Base-by-base conservation (phyloP, 2,113 vertebrate species). In the Pelusios castaneus region DNA sequence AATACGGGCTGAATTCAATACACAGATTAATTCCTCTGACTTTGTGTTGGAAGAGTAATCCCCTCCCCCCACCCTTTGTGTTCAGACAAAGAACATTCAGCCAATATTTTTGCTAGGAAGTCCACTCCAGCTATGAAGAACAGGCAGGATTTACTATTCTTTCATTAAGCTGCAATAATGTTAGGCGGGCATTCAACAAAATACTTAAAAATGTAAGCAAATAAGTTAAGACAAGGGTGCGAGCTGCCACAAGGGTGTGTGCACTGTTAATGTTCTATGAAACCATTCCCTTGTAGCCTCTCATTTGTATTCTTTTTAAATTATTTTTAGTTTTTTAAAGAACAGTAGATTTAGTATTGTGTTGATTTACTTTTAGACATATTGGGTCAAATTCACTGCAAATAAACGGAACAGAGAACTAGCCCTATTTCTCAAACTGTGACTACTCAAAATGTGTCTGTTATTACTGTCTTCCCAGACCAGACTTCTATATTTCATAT, bases 41-140 rank as follows among this genome's bases (percentile, higher is more conserved):
- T 45, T 29, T 76, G 51, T 3, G 85, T 63, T 4, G 4, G 43
- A 49, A 85, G 91, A 6, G 9, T 34, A 21, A 80, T 52, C 13
- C 5, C 10, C n/a, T 67, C 31, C 16, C 12, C 49, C 34, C 16
- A 85, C 2, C 4, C 34, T 27, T 0, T 88, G 27, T 0, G 0
- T 91, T 81, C 25, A 41, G 19, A 3, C 4, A 80, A 94, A 76
- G 45, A 94, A 94, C n/a, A 63, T 0, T 2, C 1, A 58, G 49
- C 31, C 0, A 6, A 55, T 0, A 1, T 16, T 87, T 76, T 56
- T 60, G 34, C 11, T 73, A 38, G 5, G 55, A 12, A 51, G 90
- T 82, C 52, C 43, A 63, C 8, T 43, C 10, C 25, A 76, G 3
- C 41, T 45, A 14, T 27, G 73, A 76, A 76, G 31, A 54, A 54